Base-by-base conservation (phyloP, 2,113 vertebrate genomes). In the Atrichornis clamosus region DNA sequence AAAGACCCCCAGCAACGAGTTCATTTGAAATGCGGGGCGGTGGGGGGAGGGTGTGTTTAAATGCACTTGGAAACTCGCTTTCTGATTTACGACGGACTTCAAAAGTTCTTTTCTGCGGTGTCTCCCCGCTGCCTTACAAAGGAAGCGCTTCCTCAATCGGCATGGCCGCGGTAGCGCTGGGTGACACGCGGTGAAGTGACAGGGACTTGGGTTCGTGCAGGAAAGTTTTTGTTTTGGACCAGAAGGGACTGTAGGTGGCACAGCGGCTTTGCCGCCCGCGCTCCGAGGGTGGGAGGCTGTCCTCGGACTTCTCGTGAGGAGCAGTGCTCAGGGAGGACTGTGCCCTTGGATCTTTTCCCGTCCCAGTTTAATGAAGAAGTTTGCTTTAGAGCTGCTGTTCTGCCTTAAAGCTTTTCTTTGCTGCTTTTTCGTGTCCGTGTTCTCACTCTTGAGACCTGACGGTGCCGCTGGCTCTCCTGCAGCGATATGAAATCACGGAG, bases 241-340 rank as follows among this genome's bases (percentile, higher is more conserved):
- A 6, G 2, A 32, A 91, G 75, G 3, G 75, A 88, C 95, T 95
- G 95, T 96, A 96, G 95, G 93, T 96, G 95, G 95, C 95, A 95
- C 95, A 95, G 87, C 94, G 84, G 95, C 96, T 89, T 96, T 95
- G 92, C 85, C 63, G 81, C 70, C 78, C 8, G 76, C 35, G 1
- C 7, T 60, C 39, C 1, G 55, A 1, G 1, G 32, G 23, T 14
- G 1, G 52, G 33, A 60, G 35, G 33, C 42, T 67, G 55, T 53
- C 19, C 85, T 60, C 33, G 7, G 2, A 13, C 50, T 62, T 26
- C 5, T 7, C 14, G 2, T 3, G 59, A 18, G 70, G 75, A 77
- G n/a, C 68, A 0, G 35, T 22, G 1, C 5, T 26, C 46, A 0
- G 3, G 9, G 10, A 23, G 33, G 30, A 4, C 20, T n/a, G 49